Percentiles rank a stretch among this genome's conserved stretches.
Evolutionary conservation across 2,888 invertebrate genomes (phyloP).

Genomic region (Hyposoter dolosus): DNA sequence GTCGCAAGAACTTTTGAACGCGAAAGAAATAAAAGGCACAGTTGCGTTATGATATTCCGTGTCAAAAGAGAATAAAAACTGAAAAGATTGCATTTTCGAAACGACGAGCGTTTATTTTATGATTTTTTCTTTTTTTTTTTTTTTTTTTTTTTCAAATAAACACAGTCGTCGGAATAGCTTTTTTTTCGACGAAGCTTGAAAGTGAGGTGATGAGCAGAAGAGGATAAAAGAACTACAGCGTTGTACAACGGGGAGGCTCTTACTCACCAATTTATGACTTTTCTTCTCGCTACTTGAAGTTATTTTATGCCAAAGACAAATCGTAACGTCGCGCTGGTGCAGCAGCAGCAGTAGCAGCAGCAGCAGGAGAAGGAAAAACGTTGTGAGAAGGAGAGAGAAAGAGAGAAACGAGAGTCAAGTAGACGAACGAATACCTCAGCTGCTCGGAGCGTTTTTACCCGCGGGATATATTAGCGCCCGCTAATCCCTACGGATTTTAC

Average conservation of each 20-base stretch:
- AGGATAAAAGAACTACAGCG: conserved; percentile 63
- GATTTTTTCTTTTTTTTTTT: conserved; percentile 51
- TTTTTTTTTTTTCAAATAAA: conserved; percentile 36
- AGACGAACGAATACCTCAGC: conserved; percentile 82
- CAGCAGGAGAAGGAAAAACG: conserved; percentile 26
- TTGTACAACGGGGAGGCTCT: conserved; percentile 72
- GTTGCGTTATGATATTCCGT: neutral
- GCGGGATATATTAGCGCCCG: conserved; percentile 83
- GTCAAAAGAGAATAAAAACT: neutral
- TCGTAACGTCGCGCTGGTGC: conserved; percentile 67
- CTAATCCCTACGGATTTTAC: conserved; percentile 83
- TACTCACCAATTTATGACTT: conserved; percentile 81
- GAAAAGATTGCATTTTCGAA: neutral
- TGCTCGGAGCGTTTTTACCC: conserved; percentile 82
- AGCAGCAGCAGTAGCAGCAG: conserved; percentile 15
- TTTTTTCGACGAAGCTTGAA: conserved; percentile 41
- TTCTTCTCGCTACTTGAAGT: conserved; percentile 77
- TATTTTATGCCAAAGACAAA: conserved; percentile 82
- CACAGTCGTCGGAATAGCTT: conserved; percentile 47
- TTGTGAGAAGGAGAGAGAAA: conserved; percentile 45
- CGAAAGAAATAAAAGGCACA: neutral
- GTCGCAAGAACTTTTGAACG: neutral
- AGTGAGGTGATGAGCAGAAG: conserved; percentile 46
- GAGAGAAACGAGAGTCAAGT: conserved; percentile 57
- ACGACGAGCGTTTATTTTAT: conserved; percentile 22